Evolutionary conservation across 2,113 vertebrate genomes (phyloP), one percentile per base, ranked within the genome.

Genomic region (Edolisoma coerulescens): DNA sequence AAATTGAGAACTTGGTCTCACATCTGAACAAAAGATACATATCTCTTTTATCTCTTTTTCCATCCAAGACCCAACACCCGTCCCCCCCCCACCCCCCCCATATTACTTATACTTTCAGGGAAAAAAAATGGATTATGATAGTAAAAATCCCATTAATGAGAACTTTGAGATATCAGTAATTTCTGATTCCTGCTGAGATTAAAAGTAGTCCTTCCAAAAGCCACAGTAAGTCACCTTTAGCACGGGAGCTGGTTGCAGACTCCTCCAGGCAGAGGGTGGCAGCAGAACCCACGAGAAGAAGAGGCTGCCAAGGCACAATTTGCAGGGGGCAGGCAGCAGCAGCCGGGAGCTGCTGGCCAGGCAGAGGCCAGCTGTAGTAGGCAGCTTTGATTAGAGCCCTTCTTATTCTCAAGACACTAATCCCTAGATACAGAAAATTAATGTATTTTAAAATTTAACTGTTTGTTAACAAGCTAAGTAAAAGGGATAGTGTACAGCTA

Each of bases 241-340:
- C 23, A 1, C 77, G 57, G 84, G 56, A 93, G 65, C 42, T 56
- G 41, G 39, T 61, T 78, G 89, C 87, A 69, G 87, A 22, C 84
- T 91, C 83, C 85, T 93, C 91, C 82, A 73, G 77, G 89, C 96
- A 93, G 91, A 86, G 61, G 96, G 88, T 87, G 94, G 94, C 91
- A 96, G 94, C 71, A 94, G 73, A 85, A 79, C 70, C 83, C 75
- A 60, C 27, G 60, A 89, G 82, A 54, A 78, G 77, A n/a, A 69
- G 42, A 20, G 16, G 23, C 84, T 86, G 67, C 50, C 75, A 57
- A 28, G 79, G 77, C 80, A 45, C 19, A 3, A 0, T 12, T 44
- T 20, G 10, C n/a, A 56, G n/a, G 27, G 13, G 15, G 1, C 23
- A 45, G 53, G 13, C 64, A 37, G 65, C 60, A 69, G 74, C 0